Evolutionary conservation across 2,797 vertebrate genomes (phyloP).

Genomic region (Chromobotia macracanthus): DNA sequence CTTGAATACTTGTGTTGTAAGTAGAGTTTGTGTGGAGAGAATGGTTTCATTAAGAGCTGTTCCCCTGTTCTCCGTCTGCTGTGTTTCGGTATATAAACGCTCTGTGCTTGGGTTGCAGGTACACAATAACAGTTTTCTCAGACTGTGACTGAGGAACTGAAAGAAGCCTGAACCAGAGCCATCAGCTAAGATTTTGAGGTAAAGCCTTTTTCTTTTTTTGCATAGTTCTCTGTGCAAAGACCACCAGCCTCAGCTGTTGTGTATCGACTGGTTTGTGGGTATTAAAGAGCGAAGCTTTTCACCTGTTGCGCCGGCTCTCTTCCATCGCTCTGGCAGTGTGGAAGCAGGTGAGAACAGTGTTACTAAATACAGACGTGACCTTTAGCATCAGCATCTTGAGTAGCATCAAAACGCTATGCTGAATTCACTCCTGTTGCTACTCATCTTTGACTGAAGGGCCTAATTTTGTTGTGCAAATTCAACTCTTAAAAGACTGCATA

Average conservation of each 20-base stretch:
- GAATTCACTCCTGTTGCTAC: background rate
- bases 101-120: background rate
- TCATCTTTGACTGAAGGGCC: background rate
- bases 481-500: no score
- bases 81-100: conserved; percentile 58
- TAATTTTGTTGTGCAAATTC: background rate
- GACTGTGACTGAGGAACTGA: conserved; percentile 53
- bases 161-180: conserved; percentile 76
- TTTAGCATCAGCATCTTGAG: no score
- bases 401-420: background rate
- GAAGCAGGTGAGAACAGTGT: conserved; percentile 3
- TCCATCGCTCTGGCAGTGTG: background rate
- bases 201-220: conserved; percentile 73
- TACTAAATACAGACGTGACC: background rate
- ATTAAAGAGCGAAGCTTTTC: conserved; percentile 9
- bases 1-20: conserved; percentile 72
- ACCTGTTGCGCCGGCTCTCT: background rate
- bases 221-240: conserved; percentile 84
- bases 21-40: conserved; percentile 31
- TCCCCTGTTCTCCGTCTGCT: conserved; percentile 64
- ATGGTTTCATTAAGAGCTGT: conserved; percentile 50
- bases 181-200: conserved; percentile 77
- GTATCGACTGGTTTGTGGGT: conserved; percentile 20
- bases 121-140: background rate
- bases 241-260: conserved; percentile 69